Conservation (phyloP, 2,113 vertebrate species). For the Caracal caracal region DNA sequence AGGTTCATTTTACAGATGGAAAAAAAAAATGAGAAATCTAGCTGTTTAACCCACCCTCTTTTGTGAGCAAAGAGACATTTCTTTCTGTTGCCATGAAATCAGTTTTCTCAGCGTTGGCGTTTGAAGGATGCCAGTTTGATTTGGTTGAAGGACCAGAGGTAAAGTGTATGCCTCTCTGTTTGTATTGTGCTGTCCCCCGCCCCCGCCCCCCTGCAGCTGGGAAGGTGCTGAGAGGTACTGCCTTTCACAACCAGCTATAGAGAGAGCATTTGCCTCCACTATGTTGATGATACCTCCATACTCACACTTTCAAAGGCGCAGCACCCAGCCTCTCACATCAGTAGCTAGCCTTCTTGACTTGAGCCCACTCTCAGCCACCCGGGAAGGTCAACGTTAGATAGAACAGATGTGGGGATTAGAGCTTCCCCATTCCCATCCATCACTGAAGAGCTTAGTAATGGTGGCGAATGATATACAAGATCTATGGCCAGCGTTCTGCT, state of each 20-base stretch:
- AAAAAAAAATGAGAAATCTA: not conserved
- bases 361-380: not conserved
- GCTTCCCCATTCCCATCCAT: not conserved
- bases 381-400: not conserved
- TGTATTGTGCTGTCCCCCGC: not conserved
- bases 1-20: not conserved
- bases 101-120: not conserved
- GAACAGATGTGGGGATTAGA: not conserved
- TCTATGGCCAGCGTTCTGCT: not conserved
- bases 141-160: not conserved
- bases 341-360: not conserved
- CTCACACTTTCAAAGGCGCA: not conserved
- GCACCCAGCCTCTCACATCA: not conserved
- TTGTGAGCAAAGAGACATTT: not conserved
- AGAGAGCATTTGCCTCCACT: not conserved
- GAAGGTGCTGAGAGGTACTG: not conserved
- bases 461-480: not conserved
- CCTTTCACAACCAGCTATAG: not conserved
- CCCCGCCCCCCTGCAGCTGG: not conserved
- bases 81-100: not conserved
- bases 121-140: not conserved
- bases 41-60: not conserved
- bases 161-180: not conserved
- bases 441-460: not conserved
- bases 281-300: not conserved